Conservation (phyloP, 2,888 invertebrate genomes). For the Mylabris sibirica region DNA sequence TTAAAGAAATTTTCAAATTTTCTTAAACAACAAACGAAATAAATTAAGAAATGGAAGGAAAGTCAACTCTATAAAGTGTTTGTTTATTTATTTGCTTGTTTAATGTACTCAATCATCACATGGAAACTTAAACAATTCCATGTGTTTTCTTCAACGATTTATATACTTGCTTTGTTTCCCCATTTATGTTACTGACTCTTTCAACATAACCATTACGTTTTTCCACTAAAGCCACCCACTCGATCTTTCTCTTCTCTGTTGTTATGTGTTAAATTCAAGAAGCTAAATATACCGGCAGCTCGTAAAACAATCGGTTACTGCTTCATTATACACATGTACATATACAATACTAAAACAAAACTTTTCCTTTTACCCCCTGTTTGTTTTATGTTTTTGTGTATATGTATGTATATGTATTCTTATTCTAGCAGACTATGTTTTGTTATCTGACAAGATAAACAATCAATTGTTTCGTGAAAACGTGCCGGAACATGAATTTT, state of each 20-base stretch:
- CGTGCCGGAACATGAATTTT: constrained; percentile 37
- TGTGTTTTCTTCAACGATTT: constrained; percentile 46
- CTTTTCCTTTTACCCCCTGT: constrained; percentile 22
- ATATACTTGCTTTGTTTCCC: constrained; percentile 52
- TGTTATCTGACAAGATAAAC: constrained; percentile 36
- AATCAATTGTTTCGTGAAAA: constrained; percentile 42
- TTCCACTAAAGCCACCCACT: constrained; percentile 34
- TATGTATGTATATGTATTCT: background rate
- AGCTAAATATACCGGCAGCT: constrained; percentile 41
- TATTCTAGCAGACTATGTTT: constrained; percentile 8
- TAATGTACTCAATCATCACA: constrained; percentile 51
- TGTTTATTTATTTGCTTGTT: constrained; percentile 50
- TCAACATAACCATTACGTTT: constrained; percentile 48
- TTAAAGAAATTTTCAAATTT: constrained; percentile 14
- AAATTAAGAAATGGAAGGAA: constrained; percentile 8
- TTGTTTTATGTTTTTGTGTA: background rate
- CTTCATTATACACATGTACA: constrained; percentile 3
- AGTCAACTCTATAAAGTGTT: constrained; percentile 43
- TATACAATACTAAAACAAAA: background rate
- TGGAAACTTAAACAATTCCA: constrained; percentile 50
- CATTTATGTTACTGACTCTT: constrained; percentile 42
- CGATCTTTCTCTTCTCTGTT: constrained; percentile 23
- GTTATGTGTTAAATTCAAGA: constrained; percentile 30
- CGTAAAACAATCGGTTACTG: constrained; percentile 34
- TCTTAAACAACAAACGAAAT: constrained; percentile 20